Conservation (phyloP, 2,797 vertebrate species). For the Peromyscus aztecus region DNA sequence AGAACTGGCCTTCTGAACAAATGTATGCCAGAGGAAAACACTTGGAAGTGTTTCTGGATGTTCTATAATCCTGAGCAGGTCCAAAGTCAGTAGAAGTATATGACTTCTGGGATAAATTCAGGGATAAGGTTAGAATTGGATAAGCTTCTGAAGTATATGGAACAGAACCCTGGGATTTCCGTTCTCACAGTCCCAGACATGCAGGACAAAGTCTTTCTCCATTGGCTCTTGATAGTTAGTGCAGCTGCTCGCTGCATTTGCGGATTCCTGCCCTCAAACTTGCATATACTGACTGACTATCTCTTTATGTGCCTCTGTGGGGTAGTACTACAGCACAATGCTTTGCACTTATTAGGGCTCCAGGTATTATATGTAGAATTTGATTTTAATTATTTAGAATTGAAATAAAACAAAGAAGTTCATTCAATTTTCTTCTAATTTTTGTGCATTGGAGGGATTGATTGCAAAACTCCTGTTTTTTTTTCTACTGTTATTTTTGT, state of each 20-base stretch:
- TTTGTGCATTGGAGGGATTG: background rate
- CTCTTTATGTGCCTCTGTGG: background rate
- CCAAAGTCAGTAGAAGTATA: constrained; percentile 40
- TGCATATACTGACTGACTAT: background rate
- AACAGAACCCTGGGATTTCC: constrained; percentile 1
- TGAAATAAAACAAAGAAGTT: background rate
- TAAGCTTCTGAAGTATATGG: constrained; percentile 29
- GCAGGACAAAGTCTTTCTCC: background rate
- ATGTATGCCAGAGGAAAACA: constrained; percentile 36
- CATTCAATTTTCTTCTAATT: constrained; percentile 30
- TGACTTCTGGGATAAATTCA: constrained; percentile 47
- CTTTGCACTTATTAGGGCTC: background rate
- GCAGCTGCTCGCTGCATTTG: background rate
- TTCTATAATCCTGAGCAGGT: constrained; percentile 18
- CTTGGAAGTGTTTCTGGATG: constrained; percentile 24
- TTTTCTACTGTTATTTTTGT: background rate
- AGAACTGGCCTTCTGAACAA: constrained; percentile 30
- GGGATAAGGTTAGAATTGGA: constrained; percentile 32
- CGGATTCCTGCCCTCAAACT: constrained; percentile 48
- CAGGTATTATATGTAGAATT: constrained; percentile 1
- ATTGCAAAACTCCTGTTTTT: background rate
- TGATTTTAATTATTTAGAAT: constrained; percentile 17
- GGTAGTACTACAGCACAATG: background rate
- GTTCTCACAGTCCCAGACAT: background rate
- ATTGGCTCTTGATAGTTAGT: background rate